These are phyloP conservation scores for Enchytraeus crypticus DNA, from an alignment of 2,888 invertebrate species.

Conservation along the genomic window DNA sequence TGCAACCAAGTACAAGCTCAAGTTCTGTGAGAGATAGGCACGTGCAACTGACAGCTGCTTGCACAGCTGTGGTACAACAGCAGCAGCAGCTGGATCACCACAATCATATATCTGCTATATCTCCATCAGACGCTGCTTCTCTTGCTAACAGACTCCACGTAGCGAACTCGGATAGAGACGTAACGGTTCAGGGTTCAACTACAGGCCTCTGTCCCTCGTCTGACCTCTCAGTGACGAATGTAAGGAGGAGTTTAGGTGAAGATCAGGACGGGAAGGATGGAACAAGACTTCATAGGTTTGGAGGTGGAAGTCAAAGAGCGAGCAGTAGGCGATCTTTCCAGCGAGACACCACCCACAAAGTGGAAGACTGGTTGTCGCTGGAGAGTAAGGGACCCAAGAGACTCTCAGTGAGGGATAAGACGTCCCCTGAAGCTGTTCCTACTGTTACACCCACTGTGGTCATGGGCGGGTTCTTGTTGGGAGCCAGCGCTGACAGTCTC, in stretches of 20 bases:
- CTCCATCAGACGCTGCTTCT: not conserved
- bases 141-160: not conserved
- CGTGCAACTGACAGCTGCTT: not conserved
- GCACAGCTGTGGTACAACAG: not conserved
- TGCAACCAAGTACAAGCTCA: not conserved
- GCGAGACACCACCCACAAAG: slow-evolving; percentile 4
- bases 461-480: too few relatives aligned
- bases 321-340: slow-evolving; percentile 2
- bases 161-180: not conserved
- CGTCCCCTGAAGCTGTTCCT: not conserved
- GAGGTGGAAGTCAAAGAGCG: not conserved
- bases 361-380: slow-evolving; percentile 7
- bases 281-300: not conserved
- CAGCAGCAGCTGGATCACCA: not conserved
- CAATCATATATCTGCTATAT: not conserved
- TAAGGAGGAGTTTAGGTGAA: not conserved
- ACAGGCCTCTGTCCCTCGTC: not conserved
- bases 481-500: not conserved
- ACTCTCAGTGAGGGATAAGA: not conserved
- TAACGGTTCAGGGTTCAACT: not conserved
- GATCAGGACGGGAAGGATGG: not conserved
- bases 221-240: not conserved
- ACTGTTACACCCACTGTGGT: too few relatives aligned
- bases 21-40: not conserved
- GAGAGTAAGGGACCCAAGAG: not conserved